These are phyloP conservation scores for Zosterops pallidus DNA, from an alignment of 2,113 vertebrate genomes.

Conservation along the genomic window DNA sequence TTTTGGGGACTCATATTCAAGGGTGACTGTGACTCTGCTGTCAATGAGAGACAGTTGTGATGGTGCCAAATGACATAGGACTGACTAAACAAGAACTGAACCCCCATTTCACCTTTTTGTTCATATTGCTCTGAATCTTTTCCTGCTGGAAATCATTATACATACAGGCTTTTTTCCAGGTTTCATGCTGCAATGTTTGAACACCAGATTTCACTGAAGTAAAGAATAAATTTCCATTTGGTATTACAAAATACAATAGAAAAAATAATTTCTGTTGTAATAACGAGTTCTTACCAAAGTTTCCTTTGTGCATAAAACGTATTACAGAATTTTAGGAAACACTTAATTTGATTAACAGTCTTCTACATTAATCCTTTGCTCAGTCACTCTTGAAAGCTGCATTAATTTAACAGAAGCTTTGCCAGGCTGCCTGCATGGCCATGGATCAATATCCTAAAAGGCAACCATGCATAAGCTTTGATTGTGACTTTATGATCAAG, in stretches of 20 bases:
- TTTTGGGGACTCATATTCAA: not conserved
- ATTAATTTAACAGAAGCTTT: constrained; percentile 65
- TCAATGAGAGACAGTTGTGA: rapidly evolving
- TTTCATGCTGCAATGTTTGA: not conserved
- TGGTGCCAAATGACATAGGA: not conserved
- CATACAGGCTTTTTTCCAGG: not conserved
- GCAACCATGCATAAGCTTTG: constrained; percentile 17
- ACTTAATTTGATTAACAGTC: constrained; percentile 69
- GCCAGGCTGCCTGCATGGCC: constrained; percentile 37
- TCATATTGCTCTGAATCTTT: not conserved
- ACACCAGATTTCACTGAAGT: not conserved
- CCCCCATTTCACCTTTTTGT: not conserved
- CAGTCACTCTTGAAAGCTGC: constrained; percentile 60
- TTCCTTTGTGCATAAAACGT: constrained; percentile 62
- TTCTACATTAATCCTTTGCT: constrained; percentile 53
- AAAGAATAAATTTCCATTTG: constrained; percentile 13
- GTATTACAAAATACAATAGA: constrained; percentile 31
- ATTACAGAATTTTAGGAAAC: constrained; percentile 67
- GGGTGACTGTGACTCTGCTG: not conserved
- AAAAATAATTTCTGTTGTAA: constrained; percentile 48
- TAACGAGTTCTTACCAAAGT: constrained; percentile 36
- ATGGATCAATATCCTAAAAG: constrained; percentile 55
- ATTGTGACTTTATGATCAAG: constrained; percentile 41
- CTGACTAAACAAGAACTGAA: not conserved
- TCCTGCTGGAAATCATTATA: not conserved